Conservation (phyloP, 2,113 vertebrate genomes). For the Tupaia chinensis region DNA sequence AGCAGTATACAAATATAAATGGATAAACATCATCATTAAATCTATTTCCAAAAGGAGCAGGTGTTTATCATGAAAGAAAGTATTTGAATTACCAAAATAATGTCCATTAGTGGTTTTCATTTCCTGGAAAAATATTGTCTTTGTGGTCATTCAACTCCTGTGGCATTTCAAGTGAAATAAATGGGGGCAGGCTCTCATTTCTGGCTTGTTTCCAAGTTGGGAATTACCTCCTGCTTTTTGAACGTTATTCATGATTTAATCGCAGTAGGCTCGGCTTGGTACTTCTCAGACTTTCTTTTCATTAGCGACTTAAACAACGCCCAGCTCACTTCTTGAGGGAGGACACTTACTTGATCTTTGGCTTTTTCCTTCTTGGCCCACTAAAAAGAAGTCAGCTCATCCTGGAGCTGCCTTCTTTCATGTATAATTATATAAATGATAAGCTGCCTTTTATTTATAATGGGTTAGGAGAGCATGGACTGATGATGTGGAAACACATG, state of each 20-base stretch:
- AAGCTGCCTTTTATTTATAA: not conserved
- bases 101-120: conserved; percentile 77
- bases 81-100: conserved; percentile 79
- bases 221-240: conserved; percentile 18
- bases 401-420: not conserved
- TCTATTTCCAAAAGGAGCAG: conserved; percentile 77
- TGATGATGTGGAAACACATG: too few species aligned
- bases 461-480: not conserved
- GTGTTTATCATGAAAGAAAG: conserved; percentile 78
- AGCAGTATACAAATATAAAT: conserved; percentile 78
- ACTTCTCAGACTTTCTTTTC: conserved; percentile 29
- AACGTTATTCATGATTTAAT: conserved; percentile 40
- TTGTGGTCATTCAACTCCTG: conserved; percentile 73
- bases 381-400: not conserved
- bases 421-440: too few species aligned
- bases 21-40: conserved; percentile 78
- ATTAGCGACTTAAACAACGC: conserved; percentile 14
- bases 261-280: not conserved
- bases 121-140: conserved; percentile 76
- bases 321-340: not conserved
- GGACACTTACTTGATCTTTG: not conserved
- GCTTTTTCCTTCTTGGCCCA: not conserved
- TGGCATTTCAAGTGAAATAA: conserved; percentile 43
- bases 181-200: not conserved
- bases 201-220: conserved; percentile 63